Conservation (phyloP, 1,140 invertebrate species). For the Drosophila yakuba region DNA sequence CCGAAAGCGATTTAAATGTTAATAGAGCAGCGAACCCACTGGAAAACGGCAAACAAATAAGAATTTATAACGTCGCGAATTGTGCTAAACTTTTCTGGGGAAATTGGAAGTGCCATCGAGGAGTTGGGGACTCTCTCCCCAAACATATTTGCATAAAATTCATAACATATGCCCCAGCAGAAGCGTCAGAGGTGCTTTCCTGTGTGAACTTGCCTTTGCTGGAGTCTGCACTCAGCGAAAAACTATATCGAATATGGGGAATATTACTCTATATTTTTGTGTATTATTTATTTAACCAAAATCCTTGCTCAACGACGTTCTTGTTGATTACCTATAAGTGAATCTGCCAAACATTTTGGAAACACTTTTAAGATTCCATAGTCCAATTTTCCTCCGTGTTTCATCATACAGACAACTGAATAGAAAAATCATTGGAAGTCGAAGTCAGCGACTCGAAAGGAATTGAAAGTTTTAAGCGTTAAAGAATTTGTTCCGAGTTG, state of each 20-base stretch:
- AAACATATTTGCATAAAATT: slow-evolving; percentile 72
- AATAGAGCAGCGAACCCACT: slow-evolving; percentile 38
- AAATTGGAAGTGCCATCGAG: slow-evolving; percentile 74
- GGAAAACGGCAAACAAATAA: slow-evolving; percentile 29
- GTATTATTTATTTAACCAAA: not conserved
- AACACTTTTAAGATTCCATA: not conserved
- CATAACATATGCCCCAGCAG: slow-evolving; percentile 64
- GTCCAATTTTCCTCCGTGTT: not conserved
- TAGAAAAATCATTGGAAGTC: not conserved
- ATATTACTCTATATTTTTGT: not conserved
- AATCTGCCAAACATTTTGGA: not conserved
- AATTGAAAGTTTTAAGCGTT: no score
- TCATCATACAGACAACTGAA: not conserved
- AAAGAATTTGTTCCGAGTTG: not conserved
- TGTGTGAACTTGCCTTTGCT: not conserved
- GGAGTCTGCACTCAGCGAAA: slow-evolving; percentile 13
- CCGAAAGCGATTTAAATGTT: slow-evolving; percentile 62
- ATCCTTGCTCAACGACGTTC: not conserved
- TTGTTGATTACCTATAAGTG: not conserved
- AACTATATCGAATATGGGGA: not conserved
- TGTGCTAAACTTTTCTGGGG: slow-evolving; percentile 40
- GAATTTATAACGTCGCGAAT: slow-evolving; percentile 47
- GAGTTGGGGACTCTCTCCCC: slow-evolving; percentile 33
- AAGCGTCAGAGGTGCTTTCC: slow-evolving; percentile 16
- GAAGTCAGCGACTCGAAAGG: not conserved